Conservation (phyloP, 2,888 invertebrate species). For the Noctua janthina region DNA sequence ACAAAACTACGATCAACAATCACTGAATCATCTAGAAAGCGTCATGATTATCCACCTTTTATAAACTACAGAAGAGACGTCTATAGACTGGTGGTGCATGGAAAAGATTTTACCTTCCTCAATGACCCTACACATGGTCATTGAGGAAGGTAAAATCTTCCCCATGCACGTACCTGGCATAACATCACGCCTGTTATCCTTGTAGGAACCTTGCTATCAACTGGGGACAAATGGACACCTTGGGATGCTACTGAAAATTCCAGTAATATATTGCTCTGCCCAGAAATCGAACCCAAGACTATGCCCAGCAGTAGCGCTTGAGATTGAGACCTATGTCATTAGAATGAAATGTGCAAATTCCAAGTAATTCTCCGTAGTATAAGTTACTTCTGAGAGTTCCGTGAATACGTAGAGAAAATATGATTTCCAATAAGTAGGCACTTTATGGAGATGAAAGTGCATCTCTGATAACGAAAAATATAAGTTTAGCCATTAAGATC, state of each 20-base stretch:
- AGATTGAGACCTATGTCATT: neutral
- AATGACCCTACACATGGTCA: neutral
- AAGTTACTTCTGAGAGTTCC: neutral
- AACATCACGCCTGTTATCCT: neutral
- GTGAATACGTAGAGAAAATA: neutral
- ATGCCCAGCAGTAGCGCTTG: neutral
- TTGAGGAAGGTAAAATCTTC: neutral
- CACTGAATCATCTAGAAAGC: slow-evolving; percentile 7
- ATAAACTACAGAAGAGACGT: neutral
- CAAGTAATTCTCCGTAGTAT: neutral
- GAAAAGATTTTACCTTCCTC: too few species aligned
- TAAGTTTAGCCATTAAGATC: neutral
- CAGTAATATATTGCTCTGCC: neutral
- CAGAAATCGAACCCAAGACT: neutral
- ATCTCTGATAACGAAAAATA: neutral
- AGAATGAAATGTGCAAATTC: too few species aligned
- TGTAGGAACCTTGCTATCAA: neutral
- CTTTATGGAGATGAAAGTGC: neutral
- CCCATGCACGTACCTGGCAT: neutral
- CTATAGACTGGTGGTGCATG: neutral
- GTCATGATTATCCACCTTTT: slow-evolving; percentile 7
- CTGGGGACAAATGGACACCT: neutral
- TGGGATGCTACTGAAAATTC: neutral
- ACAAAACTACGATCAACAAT: slow-evolving; percentile 7
- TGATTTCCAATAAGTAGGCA: too few species aligned